Base-by-base conservation (phyloP, 35 echinoderm and acorn worm genomes). In the Stichopus chloronotus region DNA sequence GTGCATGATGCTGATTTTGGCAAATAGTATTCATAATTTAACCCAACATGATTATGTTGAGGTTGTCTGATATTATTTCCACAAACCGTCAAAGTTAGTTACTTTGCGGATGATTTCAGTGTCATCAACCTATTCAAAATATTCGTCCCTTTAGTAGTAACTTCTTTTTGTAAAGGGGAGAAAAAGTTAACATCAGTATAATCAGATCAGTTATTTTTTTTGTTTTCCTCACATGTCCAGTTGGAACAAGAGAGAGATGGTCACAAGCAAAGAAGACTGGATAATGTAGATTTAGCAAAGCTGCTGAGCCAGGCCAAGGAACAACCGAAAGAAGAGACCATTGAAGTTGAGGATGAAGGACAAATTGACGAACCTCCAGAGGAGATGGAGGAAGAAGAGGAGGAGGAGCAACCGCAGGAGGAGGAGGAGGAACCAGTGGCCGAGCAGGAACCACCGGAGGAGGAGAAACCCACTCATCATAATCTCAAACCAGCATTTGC, bases 161-260 rank as follows among this genome's bases (percentile, higher is more conserved):
- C 30, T 43, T 43, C 30, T 43, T 43, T 43, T 43, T 43, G 30
- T 43, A 43, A 43, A 43, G 30, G 30, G 30, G 30, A 43, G 30
- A 43, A 43, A 43, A 43, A 43, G 30, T 43, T 43, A 43, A 43
- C 30, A 43, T 43, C 30, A 43, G 30, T 43, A 43, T 8, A 65
- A 9, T 65, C 0, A 5, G 19, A 65, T 16, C 0, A 65, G 11
- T 14, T 81, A 7, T 56, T 13, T 81, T 13, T 81, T 56, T 53
- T 72, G 56, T 61, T 13, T 17, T 11, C 86, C n/a, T 55, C 20
- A 87, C 23, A 24, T 59, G 23, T 63, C 30, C 72, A 95, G 92
- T 78, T 96, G 84, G 97, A 99, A 43, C 88, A 90, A 52, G 97
- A 99, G 58, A 54, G 95, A 68, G 97, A 99, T 19, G 92, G 83